phyloP scores from a whole-genome alignment of 2,113 vertebrate genomes.

The Sprattus sprattus region DNA sequence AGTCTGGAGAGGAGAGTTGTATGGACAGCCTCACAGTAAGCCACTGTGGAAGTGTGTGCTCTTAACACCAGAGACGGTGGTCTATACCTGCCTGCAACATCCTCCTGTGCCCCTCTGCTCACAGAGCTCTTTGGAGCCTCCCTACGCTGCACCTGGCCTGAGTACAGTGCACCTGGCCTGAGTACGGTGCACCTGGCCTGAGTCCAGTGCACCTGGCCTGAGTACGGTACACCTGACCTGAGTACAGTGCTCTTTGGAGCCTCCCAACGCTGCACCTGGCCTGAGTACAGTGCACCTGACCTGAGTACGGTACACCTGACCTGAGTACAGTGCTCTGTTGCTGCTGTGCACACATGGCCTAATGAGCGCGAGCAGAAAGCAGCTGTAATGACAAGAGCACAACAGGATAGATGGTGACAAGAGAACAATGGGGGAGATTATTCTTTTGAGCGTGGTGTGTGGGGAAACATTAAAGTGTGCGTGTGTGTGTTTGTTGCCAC shows the following conservation, averaged over 20 bases:
- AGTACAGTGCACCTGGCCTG: too few relatives aligned
- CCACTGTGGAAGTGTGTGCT: too few relatives aligned
- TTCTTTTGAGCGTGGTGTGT: not conserved
- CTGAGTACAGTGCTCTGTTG: not conserved
- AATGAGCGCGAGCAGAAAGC: not conserved
- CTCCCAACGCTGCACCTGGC: too few relatives aligned
- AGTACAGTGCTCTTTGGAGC: too few relatives aligned
- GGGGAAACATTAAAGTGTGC: conserved; percentile 8
- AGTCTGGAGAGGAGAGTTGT: not conserved
- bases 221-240: not conserved
- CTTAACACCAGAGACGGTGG: too few relatives aligned
- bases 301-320: not conserved
- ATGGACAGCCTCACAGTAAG: not conserved
- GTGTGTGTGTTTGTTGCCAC: not conserved
- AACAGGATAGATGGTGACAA: conserved; percentile 1
- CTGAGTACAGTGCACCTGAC: too few relatives aligned
- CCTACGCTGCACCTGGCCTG: too few relatives aligned
- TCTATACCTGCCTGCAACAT: too few relatives aligned
- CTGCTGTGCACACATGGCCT: not conserved
- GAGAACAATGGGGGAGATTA: conserved; percentile 2
- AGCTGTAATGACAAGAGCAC: conserved; percentile 1
- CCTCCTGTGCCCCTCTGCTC: too few relatives aligned
- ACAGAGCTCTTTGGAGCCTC: too few relatives aligned
- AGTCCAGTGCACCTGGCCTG: not conserved
- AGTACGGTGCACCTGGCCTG: too few relatives aligned